Evolutionary conservation across 2,888 invertebrate genomes (phyloP).

Genomic region (Melanchra persicariae): DNA sequence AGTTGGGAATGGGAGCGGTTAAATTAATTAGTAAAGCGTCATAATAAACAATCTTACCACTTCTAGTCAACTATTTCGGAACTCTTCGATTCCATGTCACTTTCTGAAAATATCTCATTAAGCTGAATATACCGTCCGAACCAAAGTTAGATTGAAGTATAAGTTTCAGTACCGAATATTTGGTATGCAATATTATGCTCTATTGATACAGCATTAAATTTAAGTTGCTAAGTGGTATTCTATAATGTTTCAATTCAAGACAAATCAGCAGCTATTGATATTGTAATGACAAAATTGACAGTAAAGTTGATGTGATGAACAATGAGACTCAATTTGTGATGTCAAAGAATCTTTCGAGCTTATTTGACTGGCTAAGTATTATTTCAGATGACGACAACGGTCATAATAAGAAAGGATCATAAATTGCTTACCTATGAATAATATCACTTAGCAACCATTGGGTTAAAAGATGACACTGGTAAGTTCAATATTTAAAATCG

Average conservation of each 20-base stretch:
- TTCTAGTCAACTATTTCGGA: not conserved
- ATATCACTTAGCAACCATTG: too few relatives aligned
- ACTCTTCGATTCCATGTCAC: conserved; percentile 51
- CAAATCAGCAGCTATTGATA: not conserved
- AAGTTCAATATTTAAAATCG: too few relatives aligned
- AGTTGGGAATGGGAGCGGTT: too few relatives aligned
- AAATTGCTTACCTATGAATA: too few relatives aligned
- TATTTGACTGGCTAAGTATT: too few relatives aligned
- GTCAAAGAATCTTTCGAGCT: too few relatives aligned
- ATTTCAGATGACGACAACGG: too few relatives aligned
- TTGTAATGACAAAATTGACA: not conserved
- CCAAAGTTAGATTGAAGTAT: conserved; percentile 84
- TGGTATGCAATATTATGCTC: conserved; percentile 83
- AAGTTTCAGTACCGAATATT: conserved; percentile 75
- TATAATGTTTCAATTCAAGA: not conserved
- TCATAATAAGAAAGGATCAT: too few relatives aligned
- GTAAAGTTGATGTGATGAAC: not conserved
- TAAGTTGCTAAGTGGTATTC: not conserved
- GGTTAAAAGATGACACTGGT: too few relatives aligned
- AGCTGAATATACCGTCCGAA: conserved; percentile 76
- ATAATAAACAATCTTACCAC: not conserved
- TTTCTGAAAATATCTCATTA: conserved; percentile 84
- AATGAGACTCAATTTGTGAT: not conserved
- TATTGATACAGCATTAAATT: conserved; percentile 11
- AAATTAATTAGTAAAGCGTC: too few relatives aligned